Evolutionary conservation across 2,113 vertebrate species (phyloP), one percentile per base, ranked within the genome.

Genomic region (Cyanocitta stelleri): DNA sequence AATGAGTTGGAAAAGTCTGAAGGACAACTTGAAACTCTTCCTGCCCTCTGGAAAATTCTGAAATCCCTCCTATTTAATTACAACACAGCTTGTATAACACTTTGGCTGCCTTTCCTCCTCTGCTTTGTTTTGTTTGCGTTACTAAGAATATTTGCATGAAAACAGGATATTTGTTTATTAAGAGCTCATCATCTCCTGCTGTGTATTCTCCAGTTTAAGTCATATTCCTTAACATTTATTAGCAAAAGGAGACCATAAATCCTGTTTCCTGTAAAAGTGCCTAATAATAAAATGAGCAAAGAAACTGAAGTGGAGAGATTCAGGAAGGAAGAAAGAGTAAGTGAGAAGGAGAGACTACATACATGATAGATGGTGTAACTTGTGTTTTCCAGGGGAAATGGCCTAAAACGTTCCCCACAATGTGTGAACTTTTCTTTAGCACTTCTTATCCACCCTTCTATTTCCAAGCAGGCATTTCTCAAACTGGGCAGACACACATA

Each of bases 111-210:
- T 94, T 96, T 95, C 76, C 77, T 83, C 75, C 77, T 69, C 77
- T 87, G 88, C 84, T 96, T 94, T 96, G 85, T 89, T 95, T 95
- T 92, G 91, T 95, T 96, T 92, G 85, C 80, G 89, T 97, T 97
- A 96, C 97, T 97, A 95, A 93, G 93, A 97, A 91, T 96, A 97
- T 97, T 94, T 95, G 95, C 90, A 92, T 94, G 94, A 95, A 97
- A 95, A 96, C 93, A 95, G 89, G 87, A 96, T 97, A 93, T 95
- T 95, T 96, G 82, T 91, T 95, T 94, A 96, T 97, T 97, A 96
- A 90, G 59, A 93, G 73, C 85, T 96, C 94, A 97, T 97, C 66
- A 93, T 95, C 79, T 95, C 95, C 94, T 92, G 91, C 94, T 96
- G 93, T 76, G 96, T 87, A 93, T 91, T 87, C 88, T 80, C 82